These are phyloP conservation scores for Rapana venosa DNA, from an alignment of 2,888 invertebrate species.

Conservation along the genomic window DNA sequence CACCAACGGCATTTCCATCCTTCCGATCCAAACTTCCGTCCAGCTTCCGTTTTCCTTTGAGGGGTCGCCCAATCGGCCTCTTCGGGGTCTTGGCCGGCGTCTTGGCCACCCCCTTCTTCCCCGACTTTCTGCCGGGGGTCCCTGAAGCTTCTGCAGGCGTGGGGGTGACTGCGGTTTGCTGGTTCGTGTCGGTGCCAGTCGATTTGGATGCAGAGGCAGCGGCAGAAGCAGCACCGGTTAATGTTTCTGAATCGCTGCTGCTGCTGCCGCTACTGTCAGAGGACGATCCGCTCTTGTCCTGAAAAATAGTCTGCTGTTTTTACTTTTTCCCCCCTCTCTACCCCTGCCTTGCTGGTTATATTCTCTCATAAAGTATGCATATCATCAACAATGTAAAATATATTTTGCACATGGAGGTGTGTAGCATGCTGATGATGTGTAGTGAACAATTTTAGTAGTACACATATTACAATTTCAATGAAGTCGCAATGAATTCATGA, in stretches of 20 bases:
- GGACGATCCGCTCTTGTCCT: conserved; percentile 47
- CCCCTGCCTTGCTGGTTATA: too few species aligned
- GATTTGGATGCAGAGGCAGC: neutral
- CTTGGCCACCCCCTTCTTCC: neutral
- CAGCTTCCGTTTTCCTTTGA: conserved; percentile 25
- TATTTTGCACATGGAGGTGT: too few species aligned
- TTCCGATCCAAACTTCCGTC: neutral
- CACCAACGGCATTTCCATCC: neutral
- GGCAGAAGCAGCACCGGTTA: neutral
- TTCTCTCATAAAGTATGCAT: too few species aligned
- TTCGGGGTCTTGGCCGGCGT: neutral
- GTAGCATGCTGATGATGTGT: too few species aligned
- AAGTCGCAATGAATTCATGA: too few species aligned
- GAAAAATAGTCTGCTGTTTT: neutral
- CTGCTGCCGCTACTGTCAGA: conserved; percentile 43
- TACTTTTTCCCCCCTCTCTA: neutral
- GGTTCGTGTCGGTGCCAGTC: neutral
- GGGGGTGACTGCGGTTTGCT: neutral
- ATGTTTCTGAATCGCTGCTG: conserved; percentile 48
- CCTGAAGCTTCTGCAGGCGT: neutral
- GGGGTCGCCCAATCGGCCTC: neutral
- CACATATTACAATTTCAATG: too few species aligned
- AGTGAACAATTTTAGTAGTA: too few species aligned
- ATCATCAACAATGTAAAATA: too few species aligned
- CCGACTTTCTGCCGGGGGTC: conserved; percentile 30